phyloP scores from a whole-genome alignment of 1,140 invertebrate species.

The Bombus pascuorum region DNA sequence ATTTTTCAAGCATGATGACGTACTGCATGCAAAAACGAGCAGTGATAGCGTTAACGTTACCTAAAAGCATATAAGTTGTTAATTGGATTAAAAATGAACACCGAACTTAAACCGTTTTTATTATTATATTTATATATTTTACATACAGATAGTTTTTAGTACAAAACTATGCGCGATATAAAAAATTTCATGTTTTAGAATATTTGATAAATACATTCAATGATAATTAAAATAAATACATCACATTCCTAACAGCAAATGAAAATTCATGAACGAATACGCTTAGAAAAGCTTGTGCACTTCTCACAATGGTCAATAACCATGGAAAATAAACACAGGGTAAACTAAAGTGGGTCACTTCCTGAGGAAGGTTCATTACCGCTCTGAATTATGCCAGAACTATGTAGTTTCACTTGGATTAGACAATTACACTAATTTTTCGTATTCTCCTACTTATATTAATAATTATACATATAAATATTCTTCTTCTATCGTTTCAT shows the following conservation, averaged over 20 bases:
- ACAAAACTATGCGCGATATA: background rate
- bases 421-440: background rate
- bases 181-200: background rate
- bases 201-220: background rate
- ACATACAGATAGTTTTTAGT: background rate
- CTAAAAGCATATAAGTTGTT: slow-evolving; percentile 60
- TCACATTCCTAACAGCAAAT: background rate
- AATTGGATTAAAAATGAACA: background rate
- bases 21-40: slow-evolving; percentile 61
- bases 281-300: background rate
- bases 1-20: slow-evolving; percentile 62
- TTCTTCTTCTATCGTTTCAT: background rate
- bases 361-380: slow-evolving; percentile 65
- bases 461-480: background rate
- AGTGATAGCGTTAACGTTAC: slow-evolving; percentile 71
- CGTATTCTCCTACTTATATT: no score
- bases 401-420: slow-evolving; percentile 34
- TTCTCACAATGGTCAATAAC: slow-evolving; percentile 62
- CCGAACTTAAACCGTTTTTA: background rate
- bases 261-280: background rate
- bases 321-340: slow-evolving; percentile 46
- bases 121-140: background rate
- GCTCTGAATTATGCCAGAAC: slow-evolving; percentile 51
- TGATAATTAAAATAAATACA: background rate
- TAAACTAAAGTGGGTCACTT: slow-evolving; percentile 60